These are phyloP conservation scores for Spicauda simplicius DNA, from an alignment of 2,888 invertebrate species.

Conservation along the genomic window DNA sequence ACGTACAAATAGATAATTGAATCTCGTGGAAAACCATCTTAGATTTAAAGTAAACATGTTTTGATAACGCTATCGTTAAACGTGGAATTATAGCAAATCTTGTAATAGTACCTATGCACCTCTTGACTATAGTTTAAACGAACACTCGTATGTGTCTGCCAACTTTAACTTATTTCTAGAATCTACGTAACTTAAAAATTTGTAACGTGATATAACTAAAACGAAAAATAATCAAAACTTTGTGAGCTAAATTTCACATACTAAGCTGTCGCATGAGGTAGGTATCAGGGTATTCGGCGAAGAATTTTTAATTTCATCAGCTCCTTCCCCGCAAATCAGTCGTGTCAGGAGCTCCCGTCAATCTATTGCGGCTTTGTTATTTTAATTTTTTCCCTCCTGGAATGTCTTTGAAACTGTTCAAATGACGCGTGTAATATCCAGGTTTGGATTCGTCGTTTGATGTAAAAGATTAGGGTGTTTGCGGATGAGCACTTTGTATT, in stretches of 20 bases:
- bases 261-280: constrained; percentile 13
- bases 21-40: too few relatives aligned
- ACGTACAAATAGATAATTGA: constrained; percentile 39
- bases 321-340: constrained; percentile 57
- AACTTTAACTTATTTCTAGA: too few relatives aligned
- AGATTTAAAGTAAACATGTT: too few relatives aligned
- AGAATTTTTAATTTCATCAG: constrained; percentile 74
- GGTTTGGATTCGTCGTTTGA: constrained; percentile 75
- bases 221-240: not conserved
- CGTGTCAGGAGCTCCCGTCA: constrained; percentile 44
- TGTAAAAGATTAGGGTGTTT: constrained; percentile 78
- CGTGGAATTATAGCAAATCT: too few relatives aligned
- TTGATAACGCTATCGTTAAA: too few relatives aligned
- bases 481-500: constrained; percentile 66
- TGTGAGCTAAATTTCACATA: constrained; percentile 11
- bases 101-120: too few relatives aligned
- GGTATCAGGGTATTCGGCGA: constrained; percentile 37
- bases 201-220: not conserved
- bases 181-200: too few relatives aligned
- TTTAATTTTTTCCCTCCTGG: constrained; percentile 78
- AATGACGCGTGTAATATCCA: constrained; percentile 83
- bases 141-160: too few relatives aligned
- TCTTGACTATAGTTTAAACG: too few relatives aligned
- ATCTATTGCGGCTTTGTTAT: constrained; percentile 75
- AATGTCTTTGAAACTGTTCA: constrained; percentile 83